Conservation (phyloP, 2,797 vertebrate species). For the Meriones psammophilus region DNA sequence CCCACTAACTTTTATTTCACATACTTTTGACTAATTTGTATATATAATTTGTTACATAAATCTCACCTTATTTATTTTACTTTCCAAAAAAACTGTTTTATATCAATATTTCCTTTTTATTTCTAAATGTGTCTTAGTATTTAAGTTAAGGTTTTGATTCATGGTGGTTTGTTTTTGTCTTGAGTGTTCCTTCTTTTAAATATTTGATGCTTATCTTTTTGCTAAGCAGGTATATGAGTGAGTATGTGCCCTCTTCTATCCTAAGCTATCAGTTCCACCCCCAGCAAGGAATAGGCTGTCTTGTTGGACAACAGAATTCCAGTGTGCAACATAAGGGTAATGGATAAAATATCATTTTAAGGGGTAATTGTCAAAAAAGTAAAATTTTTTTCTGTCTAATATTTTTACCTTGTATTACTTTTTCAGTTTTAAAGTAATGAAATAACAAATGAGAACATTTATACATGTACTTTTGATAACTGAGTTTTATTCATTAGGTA, state of each 20-base stretch:
- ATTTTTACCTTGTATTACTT: neutral
- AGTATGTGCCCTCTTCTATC: neutral
- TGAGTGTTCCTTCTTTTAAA: neutral
- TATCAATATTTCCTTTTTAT: conserved; percentile 4
- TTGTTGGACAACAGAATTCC: neutral
- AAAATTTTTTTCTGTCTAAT: neutral
- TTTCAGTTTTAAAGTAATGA: neutral
- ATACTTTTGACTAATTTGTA: neutral
- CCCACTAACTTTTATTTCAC: neutral
- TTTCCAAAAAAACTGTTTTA: conserved; percentile 8
- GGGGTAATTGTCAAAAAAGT: conserved; percentile 20
- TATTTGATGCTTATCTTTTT: neutral
- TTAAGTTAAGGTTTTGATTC: neutral
- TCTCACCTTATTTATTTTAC: neutral
- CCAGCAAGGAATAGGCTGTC: neutral
- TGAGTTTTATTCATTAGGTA: neutral
- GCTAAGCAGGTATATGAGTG: neutral
- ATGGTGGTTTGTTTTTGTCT: neutral
- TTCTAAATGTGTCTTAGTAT: neutral
- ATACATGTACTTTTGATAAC: neutral
- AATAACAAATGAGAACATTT: neutral
- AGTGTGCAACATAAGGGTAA: neutral
- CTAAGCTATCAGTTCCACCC: neutral
- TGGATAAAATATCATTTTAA: conserved; percentile 17
- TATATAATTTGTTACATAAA: neutral